Conservation (phyloP, 2,797 vertebrate species). For the Sylvilagus floridanus region DNA sequence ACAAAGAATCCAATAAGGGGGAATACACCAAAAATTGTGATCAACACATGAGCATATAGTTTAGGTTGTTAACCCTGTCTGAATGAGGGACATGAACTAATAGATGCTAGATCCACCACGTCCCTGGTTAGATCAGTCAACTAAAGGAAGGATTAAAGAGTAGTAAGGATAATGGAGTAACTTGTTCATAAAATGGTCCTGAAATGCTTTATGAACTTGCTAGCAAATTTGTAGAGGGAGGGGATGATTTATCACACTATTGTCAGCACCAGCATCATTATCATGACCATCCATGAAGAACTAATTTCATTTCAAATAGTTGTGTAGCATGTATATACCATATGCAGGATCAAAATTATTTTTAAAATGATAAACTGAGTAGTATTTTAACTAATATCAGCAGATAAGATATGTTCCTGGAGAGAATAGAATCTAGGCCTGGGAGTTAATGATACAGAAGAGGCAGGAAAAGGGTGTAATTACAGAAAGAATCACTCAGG, state of each 20-base stretch:
- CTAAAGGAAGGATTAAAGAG: background rate
- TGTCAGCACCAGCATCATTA: background rate
- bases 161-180: background rate
- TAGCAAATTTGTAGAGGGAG: background rate
- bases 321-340: background rate
- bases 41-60: fast-evolving
- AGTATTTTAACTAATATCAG: background rate
- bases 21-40: background rate
- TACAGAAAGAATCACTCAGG: background rate
- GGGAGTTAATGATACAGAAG: fast-evolving
- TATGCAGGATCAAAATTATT: background rate
- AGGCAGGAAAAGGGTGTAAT: background rate
- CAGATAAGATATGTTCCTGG: background rate
- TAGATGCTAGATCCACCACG: background rate
- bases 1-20: background rate
- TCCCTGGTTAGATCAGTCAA: background rate
- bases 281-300: background rate
- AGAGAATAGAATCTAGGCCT: background rate
- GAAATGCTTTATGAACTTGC: background rate
- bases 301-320: background rate
- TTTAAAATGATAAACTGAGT: background rate
- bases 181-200: background rate
- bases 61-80: background rate
- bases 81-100: background rate
- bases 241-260: background rate